Evolutionary conservation across 2,113 vertebrate species (phyloP).

Genomic region (Himantopus leucocephalus): DNA sequence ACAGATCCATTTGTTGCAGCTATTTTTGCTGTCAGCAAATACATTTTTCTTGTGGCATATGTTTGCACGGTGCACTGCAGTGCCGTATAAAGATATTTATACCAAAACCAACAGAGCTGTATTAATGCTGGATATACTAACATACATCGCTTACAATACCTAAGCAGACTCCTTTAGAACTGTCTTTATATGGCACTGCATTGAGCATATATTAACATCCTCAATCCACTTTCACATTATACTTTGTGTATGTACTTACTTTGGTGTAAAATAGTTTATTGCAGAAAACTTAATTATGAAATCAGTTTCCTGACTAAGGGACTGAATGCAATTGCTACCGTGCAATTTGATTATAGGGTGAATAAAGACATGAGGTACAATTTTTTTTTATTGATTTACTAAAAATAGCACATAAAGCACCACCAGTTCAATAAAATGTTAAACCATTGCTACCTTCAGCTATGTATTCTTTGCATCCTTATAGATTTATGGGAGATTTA

Average conservation of each 20-base stretch:
- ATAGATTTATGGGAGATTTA: neutral
- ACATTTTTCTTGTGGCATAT: neutral
- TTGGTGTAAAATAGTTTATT: conserved; percentile 63
- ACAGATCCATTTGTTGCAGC: neutral
- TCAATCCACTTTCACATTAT: neutral
- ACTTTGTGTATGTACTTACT: conserved; percentile 51
- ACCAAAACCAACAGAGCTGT: neutral
- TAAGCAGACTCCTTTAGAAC: neutral
- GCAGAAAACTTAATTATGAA: conserved; percentile 31
- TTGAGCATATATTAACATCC: neutral
- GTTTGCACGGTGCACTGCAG: neutral
- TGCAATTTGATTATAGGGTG: conserved; percentile 27
- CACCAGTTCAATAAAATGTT: conserved; percentile 14
- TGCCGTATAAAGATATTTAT: neutral
- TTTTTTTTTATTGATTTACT: neutral
- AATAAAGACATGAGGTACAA: conserved; percentile 31
- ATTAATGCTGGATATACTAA: neutral
- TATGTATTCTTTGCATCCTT: neutral
- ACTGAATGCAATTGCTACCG: neutral
- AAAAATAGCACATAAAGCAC: neutral
- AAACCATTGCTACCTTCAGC: neutral
- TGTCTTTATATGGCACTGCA: conserved; percentile 4
- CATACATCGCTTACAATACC: neutral
- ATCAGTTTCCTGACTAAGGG: neutral
- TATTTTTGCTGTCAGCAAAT: neutral